Evolutionary conservation across 2,888 invertebrate species (phyloP).

Genomic region (Callyntrura sp.): DNA sequence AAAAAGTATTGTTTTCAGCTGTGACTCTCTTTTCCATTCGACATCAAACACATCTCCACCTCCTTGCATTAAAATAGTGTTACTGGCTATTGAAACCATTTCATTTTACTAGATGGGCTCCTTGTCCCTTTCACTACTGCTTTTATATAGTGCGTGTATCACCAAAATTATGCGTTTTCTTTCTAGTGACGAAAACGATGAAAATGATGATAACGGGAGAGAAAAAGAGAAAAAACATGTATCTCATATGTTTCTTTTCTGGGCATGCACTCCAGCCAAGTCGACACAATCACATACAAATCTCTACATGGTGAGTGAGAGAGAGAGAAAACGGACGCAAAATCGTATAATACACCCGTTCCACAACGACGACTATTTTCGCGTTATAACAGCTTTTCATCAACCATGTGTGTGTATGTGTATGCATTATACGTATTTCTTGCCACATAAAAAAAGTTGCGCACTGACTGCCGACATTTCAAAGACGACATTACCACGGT

Average conservation of each 20-base stretch:
- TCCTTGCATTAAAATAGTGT: slow-evolving; percentile 49
- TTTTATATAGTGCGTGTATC: no score
- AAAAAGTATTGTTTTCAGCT: slow-evolving; percentile 75
- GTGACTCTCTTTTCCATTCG: slow-evolving; percentile 41
- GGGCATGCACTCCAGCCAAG: slow-evolving; percentile 45
- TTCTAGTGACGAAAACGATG: background rate
- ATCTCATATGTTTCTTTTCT: slow-evolving; percentile 64
- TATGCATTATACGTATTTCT: no score
- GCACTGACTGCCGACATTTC: slow-evolving; percentile 77
- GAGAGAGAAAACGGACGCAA: slow-evolving; percentile 22
- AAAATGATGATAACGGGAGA: no score
- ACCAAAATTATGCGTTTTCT: no score
- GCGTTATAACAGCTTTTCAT: no score
- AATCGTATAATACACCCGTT: slow-evolving; percentile 50
- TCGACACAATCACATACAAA: slow-evolving; percentile 22
- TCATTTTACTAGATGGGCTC: slow-evolving; percentile 66
- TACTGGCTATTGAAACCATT: slow-evolving; percentile 61
- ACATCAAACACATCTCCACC: slow-evolving; percentile 21
- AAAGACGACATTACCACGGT: slow-evolving; percentile 74
- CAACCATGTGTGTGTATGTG: no score
- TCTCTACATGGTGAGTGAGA: background rate
- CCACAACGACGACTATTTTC: background rate
- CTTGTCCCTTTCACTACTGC: background rate
- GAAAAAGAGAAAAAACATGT: slow-evolving; percentile 41
- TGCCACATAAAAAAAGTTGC: no score